Percentiles rank a stretch among this genome's conserved stretches.
phyloP scores from a whole-genome alignment of 2,797 vertebrate species.

The Monodelphis domestica region DNA sequence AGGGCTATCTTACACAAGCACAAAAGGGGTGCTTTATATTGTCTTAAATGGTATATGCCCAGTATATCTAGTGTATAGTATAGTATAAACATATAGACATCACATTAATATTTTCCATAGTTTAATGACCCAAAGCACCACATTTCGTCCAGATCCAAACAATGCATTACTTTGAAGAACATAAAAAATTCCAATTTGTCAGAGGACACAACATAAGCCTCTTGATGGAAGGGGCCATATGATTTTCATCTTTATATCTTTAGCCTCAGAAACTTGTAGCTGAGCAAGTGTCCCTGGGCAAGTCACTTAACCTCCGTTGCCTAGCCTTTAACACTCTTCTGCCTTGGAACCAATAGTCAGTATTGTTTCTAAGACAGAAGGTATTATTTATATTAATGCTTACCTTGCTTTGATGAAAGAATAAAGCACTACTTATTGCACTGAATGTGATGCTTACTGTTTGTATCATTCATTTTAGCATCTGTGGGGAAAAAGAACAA shows the following conservation, averaged over 20 bases:
- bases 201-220: not conserved
- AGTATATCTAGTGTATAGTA: no score
- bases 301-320: no score
- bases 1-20: not conserved
- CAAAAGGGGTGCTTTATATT: conserved; percentile 14
- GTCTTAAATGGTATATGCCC: not conserved
- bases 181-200: not conserved
- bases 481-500: not conserved
- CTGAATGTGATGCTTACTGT: conserved; percentile 24
- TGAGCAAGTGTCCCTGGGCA: no score
- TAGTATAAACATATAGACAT: not conserved
- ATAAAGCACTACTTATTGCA: not conserved
- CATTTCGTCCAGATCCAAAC: not conserved
- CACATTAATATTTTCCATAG: not conserved
- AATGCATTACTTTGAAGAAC: not conserved
- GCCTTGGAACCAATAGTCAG: no score
- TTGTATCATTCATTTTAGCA: conserved; percentile 13
- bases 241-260: not conserved
- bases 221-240: not conserved
- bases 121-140: not conserved
- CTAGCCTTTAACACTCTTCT: no score
- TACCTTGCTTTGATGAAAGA: not conserved
- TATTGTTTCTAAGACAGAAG: no score
- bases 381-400: conserved; percentile 17
- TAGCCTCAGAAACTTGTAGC: no score